Base-by-base conservation (phyloP, 2,113 vertebrate genomes). In the Plestiodon gilberti region DNA sequence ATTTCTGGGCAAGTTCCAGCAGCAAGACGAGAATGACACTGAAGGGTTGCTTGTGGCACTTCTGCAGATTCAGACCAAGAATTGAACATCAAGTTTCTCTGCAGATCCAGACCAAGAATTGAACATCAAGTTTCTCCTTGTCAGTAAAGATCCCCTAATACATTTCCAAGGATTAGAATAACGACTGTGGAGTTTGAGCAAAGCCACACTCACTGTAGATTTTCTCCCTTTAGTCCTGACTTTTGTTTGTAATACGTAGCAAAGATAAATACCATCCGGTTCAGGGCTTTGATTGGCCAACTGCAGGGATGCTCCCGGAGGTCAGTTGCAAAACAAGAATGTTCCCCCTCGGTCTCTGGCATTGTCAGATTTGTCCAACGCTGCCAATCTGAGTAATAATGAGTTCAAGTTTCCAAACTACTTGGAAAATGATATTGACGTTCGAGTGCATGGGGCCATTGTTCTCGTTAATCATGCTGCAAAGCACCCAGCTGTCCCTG, bases 351-450 rank as follows among this genome's bases (percentile, higher is more conserved):
- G 84, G 75, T 91, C 40, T 78, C 33, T 93, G 89, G 89, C 88
- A 90, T 83, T 52, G 38, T 86, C 80, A 75, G 81, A 69, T 85
- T 85, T 55, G 75, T n/a, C 81, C 59, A 92, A 84, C 75, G 83
- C 89, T 88, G 90, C 94, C 82, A 90, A 83, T 86, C 55, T 82
- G 82, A 89, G 89, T 83, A 89, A 84, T 92, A 91, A 38, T 82
- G 86, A 92, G 85, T 89, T 95, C 88, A 48, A 81, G 77, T 93
- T 89, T 91, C 92, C 84, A 89, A 57, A 94, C 92, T 95, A 95
- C 93, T 94, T 94, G 94, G 94, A 94, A 95, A 92, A 87, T 78
- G 22, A 5, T 93, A 90, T 93, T 95, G 92, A 93, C 89, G 92
- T 93, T 93, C 81, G 91, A 85, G 88, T 93, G 88, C 86, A 88